These are phyloP conservation scores for Thamnophis elegans DNA, from an alignment of 2,797 vertebrate species.

Conservation along the genomic window DNA sequence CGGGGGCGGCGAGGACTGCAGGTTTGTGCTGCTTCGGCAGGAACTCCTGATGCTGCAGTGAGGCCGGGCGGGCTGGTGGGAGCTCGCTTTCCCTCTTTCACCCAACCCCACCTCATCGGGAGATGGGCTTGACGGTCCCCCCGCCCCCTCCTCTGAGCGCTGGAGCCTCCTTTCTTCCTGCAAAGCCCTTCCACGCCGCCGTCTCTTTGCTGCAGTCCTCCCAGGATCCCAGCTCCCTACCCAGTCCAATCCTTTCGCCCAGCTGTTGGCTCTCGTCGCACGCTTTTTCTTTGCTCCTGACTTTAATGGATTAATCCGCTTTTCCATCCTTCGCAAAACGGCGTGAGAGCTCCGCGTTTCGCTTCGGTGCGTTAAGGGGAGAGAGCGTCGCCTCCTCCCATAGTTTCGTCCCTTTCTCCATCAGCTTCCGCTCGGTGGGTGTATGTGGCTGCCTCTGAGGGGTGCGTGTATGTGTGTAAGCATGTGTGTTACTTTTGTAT, in stretches of 20 bases:
- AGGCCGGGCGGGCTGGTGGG: neutral
- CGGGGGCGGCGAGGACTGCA: neutral
- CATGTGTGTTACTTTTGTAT: neutral
- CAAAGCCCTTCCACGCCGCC: neutral
- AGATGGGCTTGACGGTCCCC: neutral
- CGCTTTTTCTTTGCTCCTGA: neutral
- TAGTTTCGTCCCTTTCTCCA: too few relatives aligned
- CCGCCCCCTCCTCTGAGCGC: neutral
- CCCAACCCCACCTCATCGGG: neutral
- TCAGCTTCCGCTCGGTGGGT: too few relatives aligned
- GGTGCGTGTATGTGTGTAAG: neutral
- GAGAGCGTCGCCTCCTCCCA: neutral
- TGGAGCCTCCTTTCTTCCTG: neutral
- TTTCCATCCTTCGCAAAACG: neutral
- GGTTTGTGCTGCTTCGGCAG: neutral
- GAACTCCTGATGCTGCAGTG: neutral
- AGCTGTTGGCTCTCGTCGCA: neutral
- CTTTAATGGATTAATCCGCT: neutral
- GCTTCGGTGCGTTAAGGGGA: neutral
- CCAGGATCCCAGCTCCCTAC: neutral
- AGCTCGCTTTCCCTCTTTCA: neutral
- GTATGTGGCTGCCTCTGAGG: neutral
- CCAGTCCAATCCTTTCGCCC: neutral
- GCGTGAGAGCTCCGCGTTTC: neutral
- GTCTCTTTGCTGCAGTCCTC: neutral